Evolutionary conservation across 2,797 vertebrate genomes (phyloP), one percentile per base, ranked within the genome.

Genomic region (Gymnopithys bicolor): DNA sequence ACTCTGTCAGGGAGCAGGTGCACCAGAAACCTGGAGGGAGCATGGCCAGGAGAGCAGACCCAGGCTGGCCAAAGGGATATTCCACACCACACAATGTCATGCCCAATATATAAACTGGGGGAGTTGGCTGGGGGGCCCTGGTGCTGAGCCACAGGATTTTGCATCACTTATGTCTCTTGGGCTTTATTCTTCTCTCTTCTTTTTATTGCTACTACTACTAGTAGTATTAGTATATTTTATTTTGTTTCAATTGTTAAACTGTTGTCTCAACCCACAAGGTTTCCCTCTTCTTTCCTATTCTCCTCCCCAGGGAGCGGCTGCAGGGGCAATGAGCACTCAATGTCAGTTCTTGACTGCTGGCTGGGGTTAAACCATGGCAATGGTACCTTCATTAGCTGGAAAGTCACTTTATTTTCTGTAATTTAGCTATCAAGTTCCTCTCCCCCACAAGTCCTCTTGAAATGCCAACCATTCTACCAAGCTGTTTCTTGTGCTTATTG

Each of bases 401-500:
- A 78, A 90, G 19, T 67, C 33, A 41, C 27, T 89, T 89, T 68
- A 59, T 87, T 91, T 87, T 68, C 70, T 66, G 37, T 75, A 45
- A 81, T 84, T 28, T 75, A 45, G 66, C 43, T 84, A 55, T 64
- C 51, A 78, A 22, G 64, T 62, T 76, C 24, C 78, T 83, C 53
- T 94, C 90, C 73, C 49, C 45, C 39, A 78, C 58, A 83, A 89
- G 46, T 46, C 37, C 39, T 84, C 43, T 45, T 32, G 63, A 94
- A 93, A 96, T 93, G 89, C 52, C 90, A 95, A 24, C 43, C 52
- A 9, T 70, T 88, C 66, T 88, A 46, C 70, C 81, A 95, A 75
- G 62, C 66, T 88, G 58, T 90, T 95, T 88, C 46, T 89, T 64
- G 11, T 11, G 27, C 49, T 73, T 81, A 37, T 64, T 82, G 78